Conservation (phyloP, 2,113 vertebrate genomes). For the Gyps fulvus region DNA sequence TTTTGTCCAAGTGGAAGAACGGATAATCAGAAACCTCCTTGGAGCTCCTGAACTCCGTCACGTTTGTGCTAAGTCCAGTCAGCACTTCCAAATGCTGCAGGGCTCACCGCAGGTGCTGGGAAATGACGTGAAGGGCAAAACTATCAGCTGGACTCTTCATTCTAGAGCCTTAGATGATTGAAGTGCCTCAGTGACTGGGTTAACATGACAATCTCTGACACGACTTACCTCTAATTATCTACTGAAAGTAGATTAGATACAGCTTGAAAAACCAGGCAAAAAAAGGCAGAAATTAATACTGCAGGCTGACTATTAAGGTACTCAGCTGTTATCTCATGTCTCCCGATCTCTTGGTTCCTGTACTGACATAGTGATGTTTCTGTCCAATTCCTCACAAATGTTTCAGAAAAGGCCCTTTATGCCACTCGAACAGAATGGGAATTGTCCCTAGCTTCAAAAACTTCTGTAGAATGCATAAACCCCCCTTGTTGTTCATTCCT, state of each 20-base stretch:
- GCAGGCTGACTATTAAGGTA: neutral
- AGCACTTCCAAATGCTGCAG: neutral
- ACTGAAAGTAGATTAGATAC: neutral
- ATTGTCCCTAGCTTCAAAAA: neutral
- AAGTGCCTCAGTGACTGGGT: neutral
- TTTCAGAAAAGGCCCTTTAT: neutral
- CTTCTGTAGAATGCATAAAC: neutral
- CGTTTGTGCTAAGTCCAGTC: neutral
- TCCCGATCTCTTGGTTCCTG: neutral
- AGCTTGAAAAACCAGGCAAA: neutral
- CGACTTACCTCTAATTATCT: neutral
- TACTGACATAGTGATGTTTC: neutral
- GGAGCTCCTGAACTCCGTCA: neutral
- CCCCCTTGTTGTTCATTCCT: neutral
- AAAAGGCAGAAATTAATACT: neutral
- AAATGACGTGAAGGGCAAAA: neutral
- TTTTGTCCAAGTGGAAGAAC: neutral
- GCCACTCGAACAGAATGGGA: neutral
- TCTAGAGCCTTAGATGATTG: neutral
- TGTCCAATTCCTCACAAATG: neutral
- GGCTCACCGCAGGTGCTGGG: neutral
- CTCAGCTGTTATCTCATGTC: neutral
- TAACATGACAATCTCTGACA: neutral
- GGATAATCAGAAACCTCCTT: neutral
- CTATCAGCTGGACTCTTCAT: neutral